A percentile compares a stretch with the other conserved stretches of the same genome.
Conservation (phyloP, 2,113 vertebrate genomes). For the Paraplagusia blochii region DNA sequence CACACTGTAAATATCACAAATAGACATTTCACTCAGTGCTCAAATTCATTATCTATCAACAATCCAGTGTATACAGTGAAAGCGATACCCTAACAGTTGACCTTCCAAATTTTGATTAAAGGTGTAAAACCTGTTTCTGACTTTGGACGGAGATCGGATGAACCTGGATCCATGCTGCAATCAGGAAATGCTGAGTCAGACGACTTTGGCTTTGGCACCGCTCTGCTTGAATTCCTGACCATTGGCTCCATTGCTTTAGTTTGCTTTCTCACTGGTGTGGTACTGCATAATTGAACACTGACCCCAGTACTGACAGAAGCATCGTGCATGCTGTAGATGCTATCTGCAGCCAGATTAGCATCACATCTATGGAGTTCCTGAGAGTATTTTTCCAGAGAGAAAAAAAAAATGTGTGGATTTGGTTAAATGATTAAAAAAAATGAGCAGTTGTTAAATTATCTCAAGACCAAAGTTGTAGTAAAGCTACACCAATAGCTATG, state of each 20-base stretch:
- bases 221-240: constrained; percentile 67
- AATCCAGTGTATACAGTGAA: too few relatives aligned
- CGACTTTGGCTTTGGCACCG: constrained; percentile 64
- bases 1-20: background rate
- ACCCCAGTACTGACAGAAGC: constrained; percentile 49
- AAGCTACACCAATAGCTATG: constrained; percentile 30
- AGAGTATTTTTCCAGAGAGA: background rate
- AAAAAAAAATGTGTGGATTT: background rate
- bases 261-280: constrained; percentile 60
- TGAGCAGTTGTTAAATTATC: too few relatives aligned
- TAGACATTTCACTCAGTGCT: background rate
- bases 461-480: too few relatives aligned
- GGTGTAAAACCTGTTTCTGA: too few relatives aligned
- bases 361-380: constrained; percentile 23
- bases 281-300: constrained; percentile 55
- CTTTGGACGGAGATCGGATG: constrained; percentile 73
- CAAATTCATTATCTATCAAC: too few relatives aligned
- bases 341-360: constrained; percentile 42
- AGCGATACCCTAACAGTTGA: too few relatives aligned
- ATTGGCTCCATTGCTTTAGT: constrained; percentile 66
- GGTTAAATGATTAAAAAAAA: too few relatives aligned
- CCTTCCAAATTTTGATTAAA: background rate
- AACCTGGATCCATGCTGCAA: constrained; percentile 80
- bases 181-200: constrained; percentile 75
- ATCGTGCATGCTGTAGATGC: constrained; percentile 65